phyloP scores from a whole-genome alignment of 2,888 invertebrate species.

The Cyrtodaria siliqua region DNA sequence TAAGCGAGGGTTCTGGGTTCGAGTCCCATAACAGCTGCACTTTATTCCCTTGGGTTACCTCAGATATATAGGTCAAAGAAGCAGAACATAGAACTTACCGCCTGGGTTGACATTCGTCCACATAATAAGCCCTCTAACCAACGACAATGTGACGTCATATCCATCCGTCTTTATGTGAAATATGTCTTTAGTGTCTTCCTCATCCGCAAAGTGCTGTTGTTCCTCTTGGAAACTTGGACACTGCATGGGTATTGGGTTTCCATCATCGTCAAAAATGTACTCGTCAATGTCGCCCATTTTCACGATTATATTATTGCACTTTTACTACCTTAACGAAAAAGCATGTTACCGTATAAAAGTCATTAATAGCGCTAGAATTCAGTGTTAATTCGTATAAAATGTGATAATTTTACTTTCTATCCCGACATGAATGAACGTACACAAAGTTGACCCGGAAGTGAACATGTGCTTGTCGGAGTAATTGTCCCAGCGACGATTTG shows the following conservation, averaged over 20 bases:
- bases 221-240: slow-evolving; percentile 34
- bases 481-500: slow-evolving; percentile 27
- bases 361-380: not conserved
- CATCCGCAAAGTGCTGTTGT: slow-evolving; percentile 52
- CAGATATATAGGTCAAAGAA: not conserved
- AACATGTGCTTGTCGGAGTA: slow-evolving; percentile 21
- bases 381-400: not conserved
- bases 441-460: slow-evolving; percentile 54
- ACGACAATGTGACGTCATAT: slow-evolving; percentile 76
- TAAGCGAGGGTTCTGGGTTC: too few species aligned
- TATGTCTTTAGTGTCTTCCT: slow-evolving; percentile 70
- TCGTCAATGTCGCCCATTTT: slow-evolving; percentile 65
- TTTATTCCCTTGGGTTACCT: too few species aligned
- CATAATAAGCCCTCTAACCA: slow-evolving; percentile 64
- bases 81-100: slow-evolving; percentile 13
- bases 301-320: not conserved
- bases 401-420: not conserved
- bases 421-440: slow-evolving; percentile 25
- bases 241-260: slow-evolving; percentile 65
- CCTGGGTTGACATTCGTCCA: slow-evolving; percentile 73
- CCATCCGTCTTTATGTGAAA: slow-evolving; percentile 78
- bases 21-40: too few species aligned
- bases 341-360: not conserved
- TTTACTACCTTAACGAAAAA: too few species aligned
- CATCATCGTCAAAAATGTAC: slow-evolving; percentile 74